These are phyloP conservation scores for Vidua macroura DNA, from an alignment of 2,113 vertebrate species.

Conservation along the genomic window DNA sequence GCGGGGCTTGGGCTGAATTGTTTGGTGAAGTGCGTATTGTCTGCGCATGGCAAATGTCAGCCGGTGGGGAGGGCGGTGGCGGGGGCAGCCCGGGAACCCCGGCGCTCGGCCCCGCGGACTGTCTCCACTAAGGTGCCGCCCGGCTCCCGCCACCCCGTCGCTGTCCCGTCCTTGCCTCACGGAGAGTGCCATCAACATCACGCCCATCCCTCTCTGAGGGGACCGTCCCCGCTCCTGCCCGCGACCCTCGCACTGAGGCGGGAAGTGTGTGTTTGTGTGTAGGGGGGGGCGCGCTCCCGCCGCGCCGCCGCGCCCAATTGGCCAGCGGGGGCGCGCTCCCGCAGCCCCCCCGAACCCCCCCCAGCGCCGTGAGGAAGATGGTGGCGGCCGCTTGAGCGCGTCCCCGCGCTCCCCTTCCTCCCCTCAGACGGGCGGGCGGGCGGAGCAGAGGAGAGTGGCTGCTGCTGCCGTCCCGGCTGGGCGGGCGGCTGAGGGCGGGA, in stretches of 20 bases:
- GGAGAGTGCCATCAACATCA: background rate
- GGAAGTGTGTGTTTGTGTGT: background rate
- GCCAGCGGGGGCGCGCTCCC: background rate
- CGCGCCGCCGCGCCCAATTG: background rate
- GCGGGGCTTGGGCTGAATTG: background rate
- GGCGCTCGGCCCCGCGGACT: background rate
- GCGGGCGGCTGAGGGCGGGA: background rate
- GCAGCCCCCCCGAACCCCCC: background rate
- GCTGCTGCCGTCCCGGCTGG: background rate
- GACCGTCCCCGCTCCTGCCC: background rate
- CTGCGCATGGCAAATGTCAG: background rate
- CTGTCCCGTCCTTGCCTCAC: background rate
- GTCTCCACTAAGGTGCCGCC: no score
- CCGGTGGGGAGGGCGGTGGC: background rate
- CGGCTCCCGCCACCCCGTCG: background rate
- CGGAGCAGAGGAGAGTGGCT: background rate
- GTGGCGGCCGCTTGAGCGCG: slow-evolving; percentile 5
- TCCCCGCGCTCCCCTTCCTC: background rate
- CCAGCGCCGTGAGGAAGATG: background rate
- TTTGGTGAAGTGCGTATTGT: background rate
- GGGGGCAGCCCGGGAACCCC: background rate
- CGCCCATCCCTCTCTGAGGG: background rate
- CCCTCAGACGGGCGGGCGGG: background rate
- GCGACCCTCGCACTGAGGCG: background rate
- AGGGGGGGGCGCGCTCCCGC: background rate